Base-by-base conservation (phyloP, 2,888 invertebrate genomes). In the Metalampra italica region DNA sequence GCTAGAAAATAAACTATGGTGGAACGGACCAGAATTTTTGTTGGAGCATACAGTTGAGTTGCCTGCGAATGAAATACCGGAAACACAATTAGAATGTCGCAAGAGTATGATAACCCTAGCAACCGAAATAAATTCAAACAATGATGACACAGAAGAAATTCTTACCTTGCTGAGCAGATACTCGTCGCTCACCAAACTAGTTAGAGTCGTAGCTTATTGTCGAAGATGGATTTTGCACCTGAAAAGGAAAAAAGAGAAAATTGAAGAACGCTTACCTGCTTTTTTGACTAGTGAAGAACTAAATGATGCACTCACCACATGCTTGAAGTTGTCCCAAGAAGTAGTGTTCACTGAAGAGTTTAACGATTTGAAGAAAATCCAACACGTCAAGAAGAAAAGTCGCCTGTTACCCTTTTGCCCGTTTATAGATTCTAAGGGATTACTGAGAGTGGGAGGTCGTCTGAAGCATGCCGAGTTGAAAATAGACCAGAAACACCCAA, bases 1-100 rank as follows among this genome's bases (percentile, higher is more conserved):
- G 46, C 48, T 49, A 41, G 29, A 38, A 9, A 50, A 38, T 7
- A 3, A 32, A 0, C 43, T 64, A 15, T 66, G 61, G 64, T 66
- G 62, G 62, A 22, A 44, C 14, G 60, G 64, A 13, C 57, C 62
- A 48, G 7, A n/a, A 0, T 61, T 54, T 51, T 38, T 60, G 22
- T n/a, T 30, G n/a, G 11, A 44, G 7, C 30, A 46, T 41, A 15
- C 14, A 0, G 41, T 9, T 5, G 3, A 13, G 1, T 61, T 58
- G 57, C 60, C 57, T 9, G 41, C 37, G 29, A 29, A n/a, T 30
- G 45, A 45, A 22, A 7, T 36, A 4, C 5, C 38, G 36, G n/a
- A 12, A n/a, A 29, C n/a, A n/a, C n/a, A n/a, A n/a, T n/a, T n/a
- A n/a, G n/a, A n/a, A n/a, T n/a, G n/a, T n/a, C n/a, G n/a, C n/a